These are phyloP conservation scores for Apamea anceps DNA, from an alignment of 2,888 invertebrate genomes.

Conservation along the genomic window DNA sequence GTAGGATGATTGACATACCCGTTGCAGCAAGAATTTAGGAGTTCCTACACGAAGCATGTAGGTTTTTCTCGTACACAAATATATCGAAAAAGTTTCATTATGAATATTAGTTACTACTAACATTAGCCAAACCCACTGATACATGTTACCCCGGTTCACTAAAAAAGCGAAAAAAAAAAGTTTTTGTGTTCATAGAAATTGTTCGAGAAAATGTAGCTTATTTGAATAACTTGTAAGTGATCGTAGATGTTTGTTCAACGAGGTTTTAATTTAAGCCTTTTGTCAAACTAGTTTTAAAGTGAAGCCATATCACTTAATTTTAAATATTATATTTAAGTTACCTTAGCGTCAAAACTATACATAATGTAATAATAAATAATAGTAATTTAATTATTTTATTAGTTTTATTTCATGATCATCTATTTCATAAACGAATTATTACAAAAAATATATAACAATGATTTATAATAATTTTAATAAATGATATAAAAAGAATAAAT, in stretches of 20 bases:
- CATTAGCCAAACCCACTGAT: slow-evolving; percentile 66
- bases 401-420: slow-evolving; percentile 77
- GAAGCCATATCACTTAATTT: slow-evolving; percentile 87
- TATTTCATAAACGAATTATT: slow-evolving; percentile 40
- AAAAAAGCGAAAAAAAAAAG: slow-evolving; percentile 39
- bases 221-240: slow-evolving; percentile 33
- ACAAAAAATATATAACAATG: slow-evolving; percentile 63
- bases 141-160: slow-evolving; percentile 63
- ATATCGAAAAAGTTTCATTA: slow-evolving; percentile 9
- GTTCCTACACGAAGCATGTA: neutral
- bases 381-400: slow-evolving; percentile 71
- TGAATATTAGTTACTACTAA: slow-evolving; percentile 42
- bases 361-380: slow-evolving; percentile 74
- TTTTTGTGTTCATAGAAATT: slow-evolving; percentile 29
- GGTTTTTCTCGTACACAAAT: slow-evolving; percentile 26
- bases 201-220: slow-evolving; percentile 40
- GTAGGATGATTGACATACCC: neutral
- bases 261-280: slow-evolving; percentile 54
- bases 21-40: neutral
- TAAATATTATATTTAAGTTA: slow-evolving; percentile 85
- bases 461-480: slow-evolving; percentile 62
- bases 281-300: slow-evolving; percentile 75
- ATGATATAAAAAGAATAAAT: slow-evolving; percentile 65
- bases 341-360: slow-evolving; percentile 75
- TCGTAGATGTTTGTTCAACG: slow-evolving; percentile 39